A percentile compares a stretch with the other conserved stretches of the same genome.
Evolutionary conservation across 1,140 invertebrate species (phyloP).

Genomic region (Phenacoccus solenopsis): DNA sequence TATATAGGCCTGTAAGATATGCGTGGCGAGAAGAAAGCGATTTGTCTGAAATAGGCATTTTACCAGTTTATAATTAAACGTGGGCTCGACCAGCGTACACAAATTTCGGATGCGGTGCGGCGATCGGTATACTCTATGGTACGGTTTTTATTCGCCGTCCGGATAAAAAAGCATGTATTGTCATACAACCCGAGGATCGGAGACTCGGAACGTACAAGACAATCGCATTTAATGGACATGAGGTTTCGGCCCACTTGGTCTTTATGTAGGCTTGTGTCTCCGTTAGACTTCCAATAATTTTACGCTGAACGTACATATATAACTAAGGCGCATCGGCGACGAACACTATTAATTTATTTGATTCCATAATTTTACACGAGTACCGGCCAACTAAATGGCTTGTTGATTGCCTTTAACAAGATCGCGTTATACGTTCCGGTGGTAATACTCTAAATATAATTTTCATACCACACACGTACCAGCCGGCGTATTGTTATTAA

Average conservation of each 20-base stretch:
- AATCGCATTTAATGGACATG: background rate
- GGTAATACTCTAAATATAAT: background rate
- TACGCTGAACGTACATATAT: background rate
- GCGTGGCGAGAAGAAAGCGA: background rate
- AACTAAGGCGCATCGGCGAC: background rate
- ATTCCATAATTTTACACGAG: conserved; percentile 2
- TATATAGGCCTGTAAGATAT: background rate
- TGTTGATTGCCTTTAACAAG: background rate
- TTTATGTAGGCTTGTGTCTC: background rate
- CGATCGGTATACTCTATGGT: background rate
- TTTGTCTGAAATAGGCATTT: conserved; percentile 2
- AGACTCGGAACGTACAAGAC: background rate
- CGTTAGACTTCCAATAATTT: background rate
- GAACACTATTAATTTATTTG: background rate
- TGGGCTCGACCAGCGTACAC: background rate
- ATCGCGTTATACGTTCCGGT: background rate
- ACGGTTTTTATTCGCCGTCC: background rate
- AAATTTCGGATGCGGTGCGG: background rate
- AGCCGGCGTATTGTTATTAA: background rate
- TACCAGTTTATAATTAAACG: background rate
- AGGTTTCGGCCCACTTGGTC: background rate
- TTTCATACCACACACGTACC: conserved; percentile 1
- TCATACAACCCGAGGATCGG: background rate
- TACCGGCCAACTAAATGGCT: background rate
- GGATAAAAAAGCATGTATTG: background rate